These are phyloP conservation scores for Leptopilina syphax DNA, from an alignment of 2,888 invertebrate genomes.

Conservation along the genomic window DNA sequence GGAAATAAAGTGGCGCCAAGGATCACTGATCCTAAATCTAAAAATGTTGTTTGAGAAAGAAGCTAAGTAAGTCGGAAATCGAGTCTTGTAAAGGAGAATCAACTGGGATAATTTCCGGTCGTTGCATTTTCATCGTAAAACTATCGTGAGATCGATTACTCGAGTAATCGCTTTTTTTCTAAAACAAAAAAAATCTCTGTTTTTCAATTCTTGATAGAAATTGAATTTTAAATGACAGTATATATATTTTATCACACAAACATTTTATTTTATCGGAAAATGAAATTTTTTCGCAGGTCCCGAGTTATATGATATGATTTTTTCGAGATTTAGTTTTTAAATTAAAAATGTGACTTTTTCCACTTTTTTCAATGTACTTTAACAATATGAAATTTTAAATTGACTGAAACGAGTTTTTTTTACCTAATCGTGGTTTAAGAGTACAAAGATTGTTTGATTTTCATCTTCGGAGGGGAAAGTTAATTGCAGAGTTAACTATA, in stretches of 20 bases:
- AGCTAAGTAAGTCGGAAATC: conserved; percentile 17
- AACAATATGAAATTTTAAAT: no score
- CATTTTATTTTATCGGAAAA: no score
- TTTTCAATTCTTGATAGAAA: neutral
- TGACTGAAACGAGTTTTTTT: no score
- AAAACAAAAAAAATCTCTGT: neutral
- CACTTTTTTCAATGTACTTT: no score
- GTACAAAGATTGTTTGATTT: neutral
- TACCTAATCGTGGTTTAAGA: no score
- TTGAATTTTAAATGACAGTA: neutral
- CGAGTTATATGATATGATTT: no score
- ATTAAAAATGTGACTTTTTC: no score
- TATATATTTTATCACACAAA: no score
- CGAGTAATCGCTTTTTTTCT: neutral
- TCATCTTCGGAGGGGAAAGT: neutral
- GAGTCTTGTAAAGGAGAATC: conserved; percentile 21
- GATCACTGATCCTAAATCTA: conserved; percentile 13
- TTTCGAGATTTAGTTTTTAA: no score
- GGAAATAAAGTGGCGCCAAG: conserved; percentile 13
- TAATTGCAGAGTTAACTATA: conserved; percentile 16
- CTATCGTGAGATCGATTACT: conserved; percentile 16
- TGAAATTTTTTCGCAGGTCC: no score
- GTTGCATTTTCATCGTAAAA: conserved; percentile 21
- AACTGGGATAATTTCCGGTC: conserved; percentile 30
- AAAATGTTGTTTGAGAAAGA: conserved; percentile 13